These are phyloP conservation scores for Stenichneumon culpator DNA, from an alignment of 2,888 invertebrate species.

Conservation along the genomic window DNA sequence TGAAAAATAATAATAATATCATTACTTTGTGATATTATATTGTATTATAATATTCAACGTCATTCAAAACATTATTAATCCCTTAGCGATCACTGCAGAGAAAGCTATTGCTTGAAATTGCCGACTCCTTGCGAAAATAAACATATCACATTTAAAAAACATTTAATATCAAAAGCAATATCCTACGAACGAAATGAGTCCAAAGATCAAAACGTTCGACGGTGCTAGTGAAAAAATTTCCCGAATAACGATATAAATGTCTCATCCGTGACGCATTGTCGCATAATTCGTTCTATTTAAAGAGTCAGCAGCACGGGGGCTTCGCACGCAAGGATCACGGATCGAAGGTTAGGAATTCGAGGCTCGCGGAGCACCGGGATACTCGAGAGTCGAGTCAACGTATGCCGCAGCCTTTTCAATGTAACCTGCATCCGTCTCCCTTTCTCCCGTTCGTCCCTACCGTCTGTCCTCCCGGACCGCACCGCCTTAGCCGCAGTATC, in stretches of 20 bases:
- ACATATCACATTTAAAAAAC: not conserved
- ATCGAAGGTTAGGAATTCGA: conserved; percentile 59
- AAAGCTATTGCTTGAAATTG: not conserved
- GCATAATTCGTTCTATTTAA: conserved; percentile 1
- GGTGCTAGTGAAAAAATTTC: not conserved
- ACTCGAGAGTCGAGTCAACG: conserved; percentile 31
- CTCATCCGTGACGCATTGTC: conserved; percentile 6
- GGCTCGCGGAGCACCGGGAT: conserved; percentile 37
- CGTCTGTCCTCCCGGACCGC: conserved; percentile 22
- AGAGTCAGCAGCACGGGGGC: not conserved
- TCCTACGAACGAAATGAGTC: not conserved
- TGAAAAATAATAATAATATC: not conserved
- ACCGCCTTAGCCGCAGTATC: conserved; percentile 42
- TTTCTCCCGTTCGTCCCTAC: conserved; percentile 18
- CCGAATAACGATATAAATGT: not conserved
- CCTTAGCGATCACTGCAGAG: not conserved
- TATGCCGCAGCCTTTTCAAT: conserved; percentile 32
- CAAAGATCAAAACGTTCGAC: not conserved
- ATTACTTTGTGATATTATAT: not conserved
- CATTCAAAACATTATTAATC: not conserved
- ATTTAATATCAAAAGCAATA: not conserved
- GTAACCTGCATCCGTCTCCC: conserved; percentile 32
- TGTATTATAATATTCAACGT: not conserved
- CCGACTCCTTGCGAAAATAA: not conserved
- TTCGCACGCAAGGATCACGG: conserved; percentile 14